Conservation (phyloP, 2,113 vertebrate species). For the Hypomesus transpacificus region DNA sequence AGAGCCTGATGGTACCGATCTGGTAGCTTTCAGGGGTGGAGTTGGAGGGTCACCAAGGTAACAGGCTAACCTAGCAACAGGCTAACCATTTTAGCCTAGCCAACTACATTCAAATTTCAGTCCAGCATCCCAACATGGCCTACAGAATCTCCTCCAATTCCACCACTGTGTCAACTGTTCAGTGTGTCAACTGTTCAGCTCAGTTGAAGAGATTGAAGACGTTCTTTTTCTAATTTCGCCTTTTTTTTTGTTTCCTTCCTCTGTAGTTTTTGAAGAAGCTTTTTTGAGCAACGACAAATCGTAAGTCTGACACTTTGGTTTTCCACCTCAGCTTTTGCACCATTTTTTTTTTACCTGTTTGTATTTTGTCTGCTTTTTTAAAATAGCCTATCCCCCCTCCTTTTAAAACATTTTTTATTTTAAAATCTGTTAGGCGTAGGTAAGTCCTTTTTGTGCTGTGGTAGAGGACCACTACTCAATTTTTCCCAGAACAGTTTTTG, state of each 20-base stretch:
- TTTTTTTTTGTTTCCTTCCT: constrained; percentile 50
- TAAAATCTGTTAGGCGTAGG: constrained; percentile 31
- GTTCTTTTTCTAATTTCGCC: constrained; percentile 53
- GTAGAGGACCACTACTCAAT: constrained; percentile 6
- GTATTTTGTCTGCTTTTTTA: constrained; percentile 31
- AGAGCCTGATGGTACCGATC: no score
- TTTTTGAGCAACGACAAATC: constrained; percentile 69
- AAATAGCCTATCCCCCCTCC: constrained; percentile 6
- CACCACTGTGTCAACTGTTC: no score
- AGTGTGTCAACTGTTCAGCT: no score
- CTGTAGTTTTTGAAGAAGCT: constrained; percentile 73
- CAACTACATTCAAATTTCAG: neutral
- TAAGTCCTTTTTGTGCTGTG: constrained; percentile 45
- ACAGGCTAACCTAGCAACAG: no score
- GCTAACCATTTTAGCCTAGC: no score
- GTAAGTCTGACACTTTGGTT: constrained; percentile 66
- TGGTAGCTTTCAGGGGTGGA: no score
- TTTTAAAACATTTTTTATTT: neutral
- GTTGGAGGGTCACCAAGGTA: no score
- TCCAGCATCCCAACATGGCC: neutral
- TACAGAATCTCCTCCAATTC: neutral
- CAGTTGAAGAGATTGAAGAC: neutral
- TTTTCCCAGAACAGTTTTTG: constrained; percentile 15
- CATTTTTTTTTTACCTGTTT: constrained; percentile 22
- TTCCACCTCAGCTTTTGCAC: constrained; percentile 46